Conservation (phyloP, 2,888 invertebrate species). For the Melieria picta region DNA sequence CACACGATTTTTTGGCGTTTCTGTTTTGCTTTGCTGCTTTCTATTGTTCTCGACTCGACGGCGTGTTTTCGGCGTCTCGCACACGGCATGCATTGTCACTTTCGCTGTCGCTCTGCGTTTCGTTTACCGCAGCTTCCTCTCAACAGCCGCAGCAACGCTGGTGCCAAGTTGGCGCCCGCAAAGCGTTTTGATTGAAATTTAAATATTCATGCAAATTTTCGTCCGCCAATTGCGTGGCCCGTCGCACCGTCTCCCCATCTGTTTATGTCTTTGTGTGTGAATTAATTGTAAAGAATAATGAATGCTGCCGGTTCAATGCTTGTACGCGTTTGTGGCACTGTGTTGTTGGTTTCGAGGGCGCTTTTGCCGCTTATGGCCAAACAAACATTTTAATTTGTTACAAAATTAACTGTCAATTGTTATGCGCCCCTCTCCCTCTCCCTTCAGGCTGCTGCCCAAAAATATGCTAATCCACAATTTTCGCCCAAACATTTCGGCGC, state of each 20-base stretch:
- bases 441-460: too few species aligned
- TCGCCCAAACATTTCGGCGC: neutral
- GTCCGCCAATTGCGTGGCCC: constrained; percentile 25
- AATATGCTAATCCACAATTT: too few species aligned
- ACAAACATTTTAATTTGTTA: too few species aligned
- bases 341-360: too few species aligned
- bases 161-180: constrained; percentile 18
- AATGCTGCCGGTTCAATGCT: neutral
- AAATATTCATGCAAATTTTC: constrained; percentile 41
- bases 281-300: neutral
- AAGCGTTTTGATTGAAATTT: constrained; percentile 42
- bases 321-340: neutral
- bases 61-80: neutral
- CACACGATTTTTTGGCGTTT: constrained; percentile 16
- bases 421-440: too few species aligned
- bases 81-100: neutral
- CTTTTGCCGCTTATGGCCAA: too few species aligned
- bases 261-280: constrained; percentile 13
- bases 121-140: constrained; percentile 7
- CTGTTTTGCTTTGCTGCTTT: constrained; percentile 25
- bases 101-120: constrained; percentile 16
- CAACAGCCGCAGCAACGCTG: neutral
- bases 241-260: constrained; percentile 11
- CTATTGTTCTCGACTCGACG: neutral
- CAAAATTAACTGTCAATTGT: too few species aligned